phyloP scores from a whole-genome alignment of 2,113 vertebrate genomes.

The Oriolus oriolus region DNA sequence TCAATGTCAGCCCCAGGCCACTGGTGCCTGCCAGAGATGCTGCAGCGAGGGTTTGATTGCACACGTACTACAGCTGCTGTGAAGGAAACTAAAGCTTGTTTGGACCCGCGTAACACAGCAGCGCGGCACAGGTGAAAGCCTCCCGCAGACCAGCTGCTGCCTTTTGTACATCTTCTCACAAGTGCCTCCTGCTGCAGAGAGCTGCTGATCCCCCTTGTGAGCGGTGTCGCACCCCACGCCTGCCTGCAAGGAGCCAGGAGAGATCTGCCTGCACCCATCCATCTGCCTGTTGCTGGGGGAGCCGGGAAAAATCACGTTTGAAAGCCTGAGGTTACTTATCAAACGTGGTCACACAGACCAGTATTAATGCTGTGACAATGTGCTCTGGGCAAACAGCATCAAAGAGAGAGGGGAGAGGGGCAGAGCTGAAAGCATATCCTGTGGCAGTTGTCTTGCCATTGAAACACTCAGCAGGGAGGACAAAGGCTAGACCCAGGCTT shows the following conservation, averaged over 20 bases:
- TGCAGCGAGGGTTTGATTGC: background rate
- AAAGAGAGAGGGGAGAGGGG: background rate
- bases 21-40: background rate
- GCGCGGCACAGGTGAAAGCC: background rate
- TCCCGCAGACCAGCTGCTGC: background rate
- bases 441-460: background rate
- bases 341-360: rapidly evolving
- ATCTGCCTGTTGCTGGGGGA: background rate
- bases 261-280: background rate
- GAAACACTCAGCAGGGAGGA: background rate
- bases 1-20: background rate
- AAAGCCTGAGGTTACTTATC: background rate
- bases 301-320: rapidly evolving
- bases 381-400: background rate
- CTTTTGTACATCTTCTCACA: background rate
- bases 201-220: background rate
- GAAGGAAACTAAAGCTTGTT: background rate
- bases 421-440: background rate
- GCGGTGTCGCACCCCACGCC: background rate
- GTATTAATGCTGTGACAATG: rapidly evolving
- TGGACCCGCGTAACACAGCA: background rate
- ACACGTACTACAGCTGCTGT: background rate
- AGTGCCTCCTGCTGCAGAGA: background rate
- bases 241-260: background rate
- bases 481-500: background rate